Percentiles rank a stretch among this genome's conserved stretches.
Conservation (phyloP, 2,113 vertebrate species). For the Pelodiscus sinensis region DNA sequence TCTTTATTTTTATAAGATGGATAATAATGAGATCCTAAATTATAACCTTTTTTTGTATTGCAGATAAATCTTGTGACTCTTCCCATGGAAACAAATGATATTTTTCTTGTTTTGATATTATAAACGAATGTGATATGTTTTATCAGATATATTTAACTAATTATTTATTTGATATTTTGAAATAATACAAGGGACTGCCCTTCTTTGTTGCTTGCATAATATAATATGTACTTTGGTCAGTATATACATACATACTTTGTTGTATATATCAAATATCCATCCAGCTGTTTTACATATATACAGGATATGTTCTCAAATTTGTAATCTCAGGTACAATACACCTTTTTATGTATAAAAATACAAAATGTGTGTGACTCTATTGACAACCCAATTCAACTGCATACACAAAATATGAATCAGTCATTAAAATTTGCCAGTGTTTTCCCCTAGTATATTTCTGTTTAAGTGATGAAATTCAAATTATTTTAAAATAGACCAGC, state of each 20-base stretch:
- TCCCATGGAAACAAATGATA: background rate
- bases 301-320: constrained; percentile 62
- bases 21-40: background rate
- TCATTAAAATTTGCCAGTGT: background rate
- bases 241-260: background rate
- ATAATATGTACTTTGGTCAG: background rate
- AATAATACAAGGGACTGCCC: background rate
- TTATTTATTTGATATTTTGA: background rate
- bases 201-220: constrained; percentile 2
- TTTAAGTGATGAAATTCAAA: background rate
- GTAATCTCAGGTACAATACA: constrained; percentile 82
- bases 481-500: background rate
- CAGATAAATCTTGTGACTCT: background rate
- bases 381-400: background rate
- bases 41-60: background rate
- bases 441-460: background rate
- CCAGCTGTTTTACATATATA: constrained; percentile 77
- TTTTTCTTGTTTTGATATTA: background rate
- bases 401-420: background rate
- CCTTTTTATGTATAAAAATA: constrained; percentile 33
- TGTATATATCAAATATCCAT: constrained; percentile 76
- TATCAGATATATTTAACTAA: background rate
- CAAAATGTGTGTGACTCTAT: background rate
- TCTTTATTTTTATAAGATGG: background rate
- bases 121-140: background rate